A percentile compares a stretch with the other conserved stretches of the same genome.
Evolutionary conservation across 2,797 vertebrate species (phyloP).

Genomic region (Chelmon rostratus): DNA sequence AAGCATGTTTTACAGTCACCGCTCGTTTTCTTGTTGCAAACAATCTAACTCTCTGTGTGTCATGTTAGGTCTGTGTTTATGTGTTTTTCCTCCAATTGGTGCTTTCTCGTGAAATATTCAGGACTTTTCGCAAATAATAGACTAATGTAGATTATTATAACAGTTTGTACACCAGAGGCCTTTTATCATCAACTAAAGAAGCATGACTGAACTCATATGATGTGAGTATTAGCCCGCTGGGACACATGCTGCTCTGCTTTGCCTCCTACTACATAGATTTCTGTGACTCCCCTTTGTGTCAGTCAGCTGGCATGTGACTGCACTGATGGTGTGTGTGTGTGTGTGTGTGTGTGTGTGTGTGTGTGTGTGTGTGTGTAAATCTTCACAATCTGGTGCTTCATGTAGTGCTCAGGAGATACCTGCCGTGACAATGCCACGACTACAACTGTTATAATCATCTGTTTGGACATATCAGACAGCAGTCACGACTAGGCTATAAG

Average conservation of each 20-base stretch:
- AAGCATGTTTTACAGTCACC: constrained; percentile 3
- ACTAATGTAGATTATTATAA: neutral
- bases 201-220: constrained; percentile 57
- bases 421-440: neutral
- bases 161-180: neutral
- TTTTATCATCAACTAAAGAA: constrained; percentile 18
- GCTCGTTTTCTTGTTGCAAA: constrained; percentile 2
- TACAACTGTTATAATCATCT: neutral
- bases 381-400: neutral
- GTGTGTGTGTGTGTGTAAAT: constrained; percentile 27
- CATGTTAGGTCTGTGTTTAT: neutral
- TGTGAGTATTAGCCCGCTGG: constrained; percentile 14
- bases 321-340: constrained; percentile 32
- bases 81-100: neutral
- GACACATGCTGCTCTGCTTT: constrained; percentile 47
- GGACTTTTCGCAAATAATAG: neutral
- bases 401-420: neutral
- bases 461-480: constrained; percentile 4
- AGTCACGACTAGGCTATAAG: neutral
- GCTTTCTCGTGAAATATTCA: neutral
- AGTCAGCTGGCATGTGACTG: constrained; percentile 73
- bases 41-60: neutral
- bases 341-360: constrained; percentile 26
- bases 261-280: constrained; percentile 44
- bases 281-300: constrained; percentile 69